A percentile compares a stretch with the other conserved stretches of the same genome.
Conservation (phyloP, 2,888 invertebrate genomes). For the Synanthedon vespiformis region DNA sequence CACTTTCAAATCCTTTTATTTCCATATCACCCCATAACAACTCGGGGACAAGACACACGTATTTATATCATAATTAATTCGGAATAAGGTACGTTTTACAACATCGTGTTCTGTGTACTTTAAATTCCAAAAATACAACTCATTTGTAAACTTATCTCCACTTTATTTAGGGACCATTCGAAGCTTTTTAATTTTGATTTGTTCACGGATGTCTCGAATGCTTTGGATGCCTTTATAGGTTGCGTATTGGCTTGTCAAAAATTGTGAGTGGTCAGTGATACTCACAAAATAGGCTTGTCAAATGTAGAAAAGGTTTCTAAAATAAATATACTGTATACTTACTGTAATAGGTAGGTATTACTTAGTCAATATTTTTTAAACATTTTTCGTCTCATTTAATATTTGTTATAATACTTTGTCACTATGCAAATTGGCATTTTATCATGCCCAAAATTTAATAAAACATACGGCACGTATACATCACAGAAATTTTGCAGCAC, state of each 20-base stretch:
- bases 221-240: constrained; percentile 17
- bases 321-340: too few relatives aligned
- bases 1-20: constrained; percentile 64
- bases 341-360: too few relatives aligned
- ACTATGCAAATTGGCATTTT: too few relatives aligned
- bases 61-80: constrained; percentile 15
- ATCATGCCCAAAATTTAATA: too few relatives aligned
- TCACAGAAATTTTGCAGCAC: too few relatives aligned
- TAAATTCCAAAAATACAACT: constrained; percentile 65
- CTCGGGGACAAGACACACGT: constrained; percentile 9
- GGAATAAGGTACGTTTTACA: constrained; percentile 14
- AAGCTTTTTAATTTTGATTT: constrained; percentile 36
- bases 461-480: too few relatives aligned
- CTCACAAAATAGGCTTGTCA: too few relatives aligned
- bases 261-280: too few relatives aligned
- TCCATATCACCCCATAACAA: constrained; percentile 45
- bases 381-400: too few relatives aligned
- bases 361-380: too few relatives aligned
- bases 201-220: constrained; percentile 26
- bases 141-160: constrained; percentile 68
- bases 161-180: constrained; percentile 62
- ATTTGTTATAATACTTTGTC: too few relatives aligned
- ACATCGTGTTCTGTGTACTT: constrained; percentile 20
- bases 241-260: constrained; percentile 18
- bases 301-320: too few relatives aligned